phyloP scores from a whole-genome alignment of 2,113 vertebrate genomes.

The Leucoraja erinaceus region DNA sequence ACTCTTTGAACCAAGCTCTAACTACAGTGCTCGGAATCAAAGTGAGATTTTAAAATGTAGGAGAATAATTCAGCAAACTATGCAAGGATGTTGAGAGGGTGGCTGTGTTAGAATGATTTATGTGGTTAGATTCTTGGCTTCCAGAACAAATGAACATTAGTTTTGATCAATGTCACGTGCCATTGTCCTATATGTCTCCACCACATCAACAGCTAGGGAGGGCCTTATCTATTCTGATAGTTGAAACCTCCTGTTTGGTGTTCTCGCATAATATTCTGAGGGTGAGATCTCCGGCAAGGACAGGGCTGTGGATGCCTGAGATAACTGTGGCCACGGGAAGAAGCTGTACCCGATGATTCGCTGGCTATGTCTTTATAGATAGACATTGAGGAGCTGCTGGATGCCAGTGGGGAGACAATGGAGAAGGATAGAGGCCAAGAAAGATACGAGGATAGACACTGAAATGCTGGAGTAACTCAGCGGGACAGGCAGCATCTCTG shows the following conservation, averaged over 20 bases:
- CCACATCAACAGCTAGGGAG: no score
- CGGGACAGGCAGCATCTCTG: no score
- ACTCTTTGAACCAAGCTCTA: not conserved
- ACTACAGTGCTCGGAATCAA: not conserved
- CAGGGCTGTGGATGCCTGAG: no score
- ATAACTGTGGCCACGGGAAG: no score
- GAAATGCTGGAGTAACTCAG: no score
- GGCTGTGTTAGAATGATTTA: not conserved
- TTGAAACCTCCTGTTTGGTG: no score
- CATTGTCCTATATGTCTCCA: no score
- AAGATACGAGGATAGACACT: no score
- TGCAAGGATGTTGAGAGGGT: not conserved
- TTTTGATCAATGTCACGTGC: not conserved
- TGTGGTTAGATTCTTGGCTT: not conserved
- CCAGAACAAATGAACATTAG: not conserved
- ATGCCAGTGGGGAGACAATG: not conserved
- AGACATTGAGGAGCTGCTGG: not conserved
- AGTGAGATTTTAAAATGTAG: not conserved
- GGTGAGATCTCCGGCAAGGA: no score
- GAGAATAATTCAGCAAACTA: not conserved
- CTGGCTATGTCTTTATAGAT: not conserved
- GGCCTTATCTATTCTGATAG: no score
- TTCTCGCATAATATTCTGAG: no score
- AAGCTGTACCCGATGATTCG: not conserved
- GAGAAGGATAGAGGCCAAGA: not conserved